phyloP scores from a whole-genome alignment of 2,113 vertebrate species.

The Trinectes maculatus region DNA sequence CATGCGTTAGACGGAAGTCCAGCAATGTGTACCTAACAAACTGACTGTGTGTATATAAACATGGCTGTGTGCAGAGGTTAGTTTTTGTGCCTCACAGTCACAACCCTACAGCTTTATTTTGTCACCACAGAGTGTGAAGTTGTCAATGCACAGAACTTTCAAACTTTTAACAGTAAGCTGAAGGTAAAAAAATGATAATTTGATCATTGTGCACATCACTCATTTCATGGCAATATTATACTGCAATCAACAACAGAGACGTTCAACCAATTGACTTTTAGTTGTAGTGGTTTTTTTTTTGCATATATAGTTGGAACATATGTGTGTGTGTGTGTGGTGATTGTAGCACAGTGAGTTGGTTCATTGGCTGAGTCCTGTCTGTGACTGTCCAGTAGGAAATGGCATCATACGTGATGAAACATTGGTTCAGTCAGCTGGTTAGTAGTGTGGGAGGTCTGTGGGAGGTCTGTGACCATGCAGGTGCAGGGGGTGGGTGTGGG shows the following conservation, averaged over 20 bases:
- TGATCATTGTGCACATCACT: too few relatives aligned
- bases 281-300: constrained; percentile 5
- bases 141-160: too few relatives aligned
- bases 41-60: background rate
- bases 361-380: too few relatives aligned
- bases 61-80: background rate
- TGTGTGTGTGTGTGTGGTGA: background rate
- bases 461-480: constrained; percentile 60
- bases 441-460: constrained; percentile 44
- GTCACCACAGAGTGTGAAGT: constrained; percentile 4
- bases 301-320: too few relatives aligned
- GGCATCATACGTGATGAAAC: constrained; percentile 19
- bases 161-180: too few relatives aligned
- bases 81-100: background rate
- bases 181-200: too few relatives aligned
- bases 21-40: background rate
- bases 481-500: constrained; percentile 17
- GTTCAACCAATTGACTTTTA: too few relatives aligned
- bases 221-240: too few relatives aligned
- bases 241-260: too few relatives aligned
- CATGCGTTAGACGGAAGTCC: too few relatives aligned
- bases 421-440: constrained; percentile 37
- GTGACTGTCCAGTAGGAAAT: background rate
- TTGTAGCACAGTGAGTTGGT: background rate
- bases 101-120: background rate